phyloP scores from a whole-genome alignment of 2,113 vertebrate species.

The Brachirus orientalis region DNA sequence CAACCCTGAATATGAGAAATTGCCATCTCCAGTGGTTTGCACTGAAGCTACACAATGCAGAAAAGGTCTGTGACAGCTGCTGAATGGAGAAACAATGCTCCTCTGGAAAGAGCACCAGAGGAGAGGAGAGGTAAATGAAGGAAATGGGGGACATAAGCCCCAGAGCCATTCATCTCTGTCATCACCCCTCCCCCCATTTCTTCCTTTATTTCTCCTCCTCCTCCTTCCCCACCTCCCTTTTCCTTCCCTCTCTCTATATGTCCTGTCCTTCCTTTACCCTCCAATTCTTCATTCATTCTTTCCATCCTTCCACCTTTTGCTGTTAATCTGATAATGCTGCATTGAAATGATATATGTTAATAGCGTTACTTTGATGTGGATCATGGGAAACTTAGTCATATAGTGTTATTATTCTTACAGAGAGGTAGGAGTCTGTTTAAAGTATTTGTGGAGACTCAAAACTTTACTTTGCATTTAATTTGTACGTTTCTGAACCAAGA shows the following conservation, averaged over 20 bases:
- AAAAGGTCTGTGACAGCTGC: conserved; percentile 48
- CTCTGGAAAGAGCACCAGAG: conserved; percentile 10
- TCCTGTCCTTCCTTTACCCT: conserved; percentile 24
- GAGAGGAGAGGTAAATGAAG: conserved; percentile 32
- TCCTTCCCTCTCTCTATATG: conserved; percentile 12
- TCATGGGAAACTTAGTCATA: conserved; percentile 23
- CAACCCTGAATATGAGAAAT: conserved; percentile 24
- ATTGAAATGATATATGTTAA: conserved; percentile 36
- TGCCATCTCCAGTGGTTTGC: conserved; percentile 38
- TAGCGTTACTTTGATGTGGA: conserved; percentile 23
- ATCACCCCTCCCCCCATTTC: conserved; percentile 42
- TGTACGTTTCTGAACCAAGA: too few species aligned
- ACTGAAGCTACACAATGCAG: conserved; percentile 56
- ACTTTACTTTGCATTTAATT: too few species aligned
- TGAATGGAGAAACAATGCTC: conserved; percentile 25
- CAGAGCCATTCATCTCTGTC: conserved; percentile 72
- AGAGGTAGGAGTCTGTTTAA: background rate
- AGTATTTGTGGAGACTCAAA: background rate
- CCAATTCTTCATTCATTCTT: conserved; percentile 20
- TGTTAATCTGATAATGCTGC: conserved; percentile 38
- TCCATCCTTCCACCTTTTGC: background rate
- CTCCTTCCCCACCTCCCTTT: conserved; percentile 15
- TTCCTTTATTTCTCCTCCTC: conserved; percentile 1
- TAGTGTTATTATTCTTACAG: background rate
- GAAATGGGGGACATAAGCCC: conserved; percentile 45